These are phyloP conservation scores for Cephonodes hylas DNA, from an alignment of 2,888 invertebrate species.

Conservation along the genomic window DNA sequence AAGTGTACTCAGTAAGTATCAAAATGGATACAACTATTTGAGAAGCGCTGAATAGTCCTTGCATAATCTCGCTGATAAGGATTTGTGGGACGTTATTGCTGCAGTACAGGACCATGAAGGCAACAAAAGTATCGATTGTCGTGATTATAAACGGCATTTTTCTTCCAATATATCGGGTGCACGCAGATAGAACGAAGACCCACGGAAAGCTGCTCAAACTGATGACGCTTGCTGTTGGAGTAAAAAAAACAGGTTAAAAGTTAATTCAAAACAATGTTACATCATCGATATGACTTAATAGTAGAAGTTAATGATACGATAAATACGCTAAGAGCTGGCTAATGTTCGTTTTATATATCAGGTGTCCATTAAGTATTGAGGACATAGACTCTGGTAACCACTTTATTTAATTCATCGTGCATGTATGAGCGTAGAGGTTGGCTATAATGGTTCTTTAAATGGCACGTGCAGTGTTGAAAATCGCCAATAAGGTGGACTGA, in stretches of 20 bases:
- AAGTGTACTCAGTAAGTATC: constrained; percentile 39
- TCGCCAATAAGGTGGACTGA: too few species aligned
- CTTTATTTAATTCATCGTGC: too few species aligned
- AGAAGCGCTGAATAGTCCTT: constrained; percentile 35
- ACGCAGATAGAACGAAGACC: constrained; percentile 29
- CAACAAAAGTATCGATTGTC: constrained; percentile 21
- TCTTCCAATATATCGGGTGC: constrained; percentile 30
- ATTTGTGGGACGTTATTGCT: constrained; percentile 32
- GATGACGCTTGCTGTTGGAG: constrained; percentile 14
- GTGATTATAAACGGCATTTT: constrained; percentile 27
- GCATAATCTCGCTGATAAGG: constrained; percentile 31
- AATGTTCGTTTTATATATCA: too few species aligned
- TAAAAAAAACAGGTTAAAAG: background rate
- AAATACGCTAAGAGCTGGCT: too few species aligned
- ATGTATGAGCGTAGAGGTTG: too few species aligned
- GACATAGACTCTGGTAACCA: too few species aligned
- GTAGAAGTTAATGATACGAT: too few species aligned
- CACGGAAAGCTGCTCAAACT: constrained; percentile 28
- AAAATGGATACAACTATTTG: constrained; percentile 25
- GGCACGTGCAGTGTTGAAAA: too few species aligned
- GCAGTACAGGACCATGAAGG: constrained; percentile 28
- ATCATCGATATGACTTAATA: too few species aligned
- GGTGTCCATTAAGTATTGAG: too few species aligned
- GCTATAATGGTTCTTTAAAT: too few species aligned
- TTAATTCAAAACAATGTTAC: background rate